Conservation (phyloP, 2,888 invertebrate genomes). For the Apodemia duryi region DNA sequence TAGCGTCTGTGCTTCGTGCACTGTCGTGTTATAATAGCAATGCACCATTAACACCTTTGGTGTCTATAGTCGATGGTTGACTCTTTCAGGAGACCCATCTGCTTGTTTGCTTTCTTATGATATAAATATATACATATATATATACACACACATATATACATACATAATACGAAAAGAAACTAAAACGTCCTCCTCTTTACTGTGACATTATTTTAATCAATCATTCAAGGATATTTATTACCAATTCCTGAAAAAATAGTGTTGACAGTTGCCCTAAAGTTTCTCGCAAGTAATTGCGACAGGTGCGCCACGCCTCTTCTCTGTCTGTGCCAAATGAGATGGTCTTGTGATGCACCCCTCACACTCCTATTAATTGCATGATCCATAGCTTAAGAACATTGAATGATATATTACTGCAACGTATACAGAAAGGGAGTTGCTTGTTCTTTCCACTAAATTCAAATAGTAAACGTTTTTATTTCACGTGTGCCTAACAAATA, state of each 20-base stretch:
- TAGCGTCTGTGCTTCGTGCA: too few species aligned
- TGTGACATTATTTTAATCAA: not conserved
- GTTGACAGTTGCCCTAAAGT: slow-evolving; percentile 54
- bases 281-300: slow-evolving; percentile 41
- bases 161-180: too few species aligned
- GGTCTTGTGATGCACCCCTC: slow-evolving; percentile 46
- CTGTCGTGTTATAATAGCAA: too few species aligned
- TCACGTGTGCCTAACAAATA: too few species aligned
- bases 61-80: too few species aligned
- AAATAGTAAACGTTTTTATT: not conserved
- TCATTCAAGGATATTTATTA: slow-evolving; percentile 27
- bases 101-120: too few species aligned
- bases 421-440: not conserved
- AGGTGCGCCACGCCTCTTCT: slow-evolving; percentile 64
- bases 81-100: too few species aligned
- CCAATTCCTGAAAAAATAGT: slow-evolving; percentile 31
- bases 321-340: slow-evolving; percentile 68
- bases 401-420: slow-evolving; percentile 10
- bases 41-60: too few species aligned
- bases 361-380: slow-evolving; percentile 19
- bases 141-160: too few species aligned
- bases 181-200: not conserved
- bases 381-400: slow-evolving; percentile 11
- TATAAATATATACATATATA: too few species aligned
- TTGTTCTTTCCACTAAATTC: not conserved